Evolutionary conservation across 2,113 vertebrate genomes (phyloP).

Genomic region (Hippotragus niger): DNA sequence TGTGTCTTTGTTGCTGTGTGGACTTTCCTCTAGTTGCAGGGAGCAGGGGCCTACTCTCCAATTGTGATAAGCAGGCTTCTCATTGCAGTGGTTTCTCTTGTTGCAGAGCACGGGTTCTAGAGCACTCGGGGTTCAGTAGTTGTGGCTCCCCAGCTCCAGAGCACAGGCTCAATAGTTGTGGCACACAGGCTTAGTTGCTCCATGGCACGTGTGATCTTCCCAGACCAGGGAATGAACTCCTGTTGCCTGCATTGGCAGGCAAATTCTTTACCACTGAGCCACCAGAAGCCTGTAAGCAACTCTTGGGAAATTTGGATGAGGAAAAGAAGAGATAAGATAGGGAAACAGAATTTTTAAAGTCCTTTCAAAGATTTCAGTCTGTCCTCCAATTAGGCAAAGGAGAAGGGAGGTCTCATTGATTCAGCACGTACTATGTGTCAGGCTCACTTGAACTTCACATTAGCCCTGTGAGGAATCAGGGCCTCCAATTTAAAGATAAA

Average conservation of each 20-base stretch:
- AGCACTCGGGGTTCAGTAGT: neutral
- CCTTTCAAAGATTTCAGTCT: constrained; percentile 2
- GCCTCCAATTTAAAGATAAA: neutral
- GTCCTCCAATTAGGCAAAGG: neutral
- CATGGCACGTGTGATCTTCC: neutral
- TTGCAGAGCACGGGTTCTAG: neutral
- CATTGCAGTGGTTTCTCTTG: neutral
- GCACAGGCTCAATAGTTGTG: neutral
- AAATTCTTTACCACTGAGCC: neutral
- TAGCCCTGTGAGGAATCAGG: neutral
- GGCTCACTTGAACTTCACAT: neutral
- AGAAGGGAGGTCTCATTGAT: neutral
- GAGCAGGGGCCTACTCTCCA: neutral
- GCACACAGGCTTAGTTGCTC: neutral
- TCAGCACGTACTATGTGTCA: too few relatives aligned
- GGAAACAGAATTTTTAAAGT: neutral
- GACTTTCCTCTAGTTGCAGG: neutral
- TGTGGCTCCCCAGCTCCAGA: neutral
- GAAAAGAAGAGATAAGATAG: neutral
- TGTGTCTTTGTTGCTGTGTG: neutral
- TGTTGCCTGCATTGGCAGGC: neutral
- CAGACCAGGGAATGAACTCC: neutral
- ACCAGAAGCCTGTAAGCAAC: neutral
- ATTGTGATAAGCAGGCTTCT: neutral
- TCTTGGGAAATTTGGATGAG: neutral